These are phyloP conservation scores for Acanthococcus lagerstroemiae DNA, from an alignment of 2,888 invertebrate species.

Conservation along the genomic window DNA sequence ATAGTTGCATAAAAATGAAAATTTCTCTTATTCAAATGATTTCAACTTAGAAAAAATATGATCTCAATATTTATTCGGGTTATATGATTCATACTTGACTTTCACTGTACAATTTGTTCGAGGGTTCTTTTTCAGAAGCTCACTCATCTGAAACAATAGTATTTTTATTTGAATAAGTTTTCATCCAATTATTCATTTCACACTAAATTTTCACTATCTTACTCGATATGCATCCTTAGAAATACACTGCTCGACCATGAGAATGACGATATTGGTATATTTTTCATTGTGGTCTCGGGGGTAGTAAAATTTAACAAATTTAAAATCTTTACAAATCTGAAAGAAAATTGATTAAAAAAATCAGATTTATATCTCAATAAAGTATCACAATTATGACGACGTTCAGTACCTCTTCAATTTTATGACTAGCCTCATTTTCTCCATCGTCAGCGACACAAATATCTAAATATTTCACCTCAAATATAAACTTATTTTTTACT, in stretches of 20 bases:
- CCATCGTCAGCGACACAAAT: neutral
- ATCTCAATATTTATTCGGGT: neutral
- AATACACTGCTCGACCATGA: neutral
- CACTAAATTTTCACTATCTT: constrained; percentile 2
- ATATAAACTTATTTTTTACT: neutral
- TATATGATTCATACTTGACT: neutral
- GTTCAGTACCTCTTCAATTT: constrained; percentile 5
- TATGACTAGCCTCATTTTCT: neutral
- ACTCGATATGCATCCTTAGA: neutral
- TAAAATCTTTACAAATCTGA: neutral
- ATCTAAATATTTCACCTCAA: neutral
- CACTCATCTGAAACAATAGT: neutral
- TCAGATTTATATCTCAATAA: constrained; percentile 10
- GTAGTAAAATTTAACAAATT: neutral
- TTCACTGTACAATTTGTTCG: neutral
- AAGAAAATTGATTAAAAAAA: constrained; percentile 10
- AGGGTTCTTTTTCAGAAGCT: neutral
- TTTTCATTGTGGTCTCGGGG: neutral
- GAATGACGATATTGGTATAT: neutral
- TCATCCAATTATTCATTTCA: constrained; percentile 8
- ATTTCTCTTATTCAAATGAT: too few relatives aligned
- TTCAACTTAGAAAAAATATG: too few relatives aligned
- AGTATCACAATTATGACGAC: constrained; percentile 14
- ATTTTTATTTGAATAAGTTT: constrained; percentile 3
- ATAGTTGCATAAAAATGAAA: too few relatives aligned